Conservation (phyloP, 1,140 invertebrate species). For the Schlechtendalia chinensis region DNA sequence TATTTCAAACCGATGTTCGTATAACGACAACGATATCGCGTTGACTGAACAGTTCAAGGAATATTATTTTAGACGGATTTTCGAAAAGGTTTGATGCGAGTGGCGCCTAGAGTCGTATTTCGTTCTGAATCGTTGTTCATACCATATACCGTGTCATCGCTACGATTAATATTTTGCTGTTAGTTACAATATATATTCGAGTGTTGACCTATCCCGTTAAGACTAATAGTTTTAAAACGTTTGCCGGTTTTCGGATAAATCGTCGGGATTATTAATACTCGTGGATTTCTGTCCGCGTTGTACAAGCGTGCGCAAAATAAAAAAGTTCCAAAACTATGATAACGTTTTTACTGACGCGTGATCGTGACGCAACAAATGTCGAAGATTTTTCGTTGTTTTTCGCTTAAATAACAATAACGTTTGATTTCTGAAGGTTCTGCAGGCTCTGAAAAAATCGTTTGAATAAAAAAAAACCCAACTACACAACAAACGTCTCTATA, state of each 20-base stretch:
- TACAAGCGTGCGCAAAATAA: too few relatives aligned
- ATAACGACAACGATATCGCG: background rate
- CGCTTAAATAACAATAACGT: background rate
- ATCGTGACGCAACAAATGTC: background rate
- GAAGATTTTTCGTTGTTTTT: too few relatives aligned
- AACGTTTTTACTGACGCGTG: background rate
- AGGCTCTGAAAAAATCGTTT: background rate
- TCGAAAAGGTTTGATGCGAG: background rate
- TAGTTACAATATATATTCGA: too few relatives aligned
- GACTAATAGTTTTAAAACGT: too few relatives aligned
- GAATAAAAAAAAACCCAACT: background rate
- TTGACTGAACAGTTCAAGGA: background rate
- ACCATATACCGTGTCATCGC: too few relatives aligned
- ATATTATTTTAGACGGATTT: conserved; percentile 1
- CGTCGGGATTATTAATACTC: too few relatives aligned
- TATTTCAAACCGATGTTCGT: background rate
- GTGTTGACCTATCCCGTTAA: too few relatives aligned
- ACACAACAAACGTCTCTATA: conserved; percentile 6
- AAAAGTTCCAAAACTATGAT: too few relatives aligned
- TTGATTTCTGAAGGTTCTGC: background rate
- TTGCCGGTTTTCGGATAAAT: too few relatives aligned
- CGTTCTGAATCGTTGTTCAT: background rate
- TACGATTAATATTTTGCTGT: too few relatives aligned
- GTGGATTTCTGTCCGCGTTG: too few relatives aligned
- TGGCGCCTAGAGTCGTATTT: background rate